Conservation (phyloP, 1,140 invertebrate genomes). For the Myzus persicae region DNA sequence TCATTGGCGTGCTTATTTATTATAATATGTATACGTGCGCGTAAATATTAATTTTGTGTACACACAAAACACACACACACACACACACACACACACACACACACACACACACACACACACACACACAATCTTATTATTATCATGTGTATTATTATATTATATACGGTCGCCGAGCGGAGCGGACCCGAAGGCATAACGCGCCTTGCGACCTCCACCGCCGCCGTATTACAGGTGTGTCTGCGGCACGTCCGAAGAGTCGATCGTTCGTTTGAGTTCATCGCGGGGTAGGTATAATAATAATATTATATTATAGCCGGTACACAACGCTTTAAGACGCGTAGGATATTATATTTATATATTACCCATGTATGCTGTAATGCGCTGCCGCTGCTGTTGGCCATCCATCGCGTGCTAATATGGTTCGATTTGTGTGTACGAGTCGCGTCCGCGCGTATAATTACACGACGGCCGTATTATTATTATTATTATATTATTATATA, state of each 20-base stretch:
- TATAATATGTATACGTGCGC: not conserved
- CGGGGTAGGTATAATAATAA: not conserved
- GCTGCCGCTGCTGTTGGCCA: not conserved
- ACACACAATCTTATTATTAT: not conserved
- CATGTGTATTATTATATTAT: not conserved
- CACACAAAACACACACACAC: not conserved
- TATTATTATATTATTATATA: not conserved
- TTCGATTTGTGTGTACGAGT: constrained; percentile 40
- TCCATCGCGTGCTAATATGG: constrained; percentile 51
- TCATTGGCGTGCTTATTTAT: not conserved
- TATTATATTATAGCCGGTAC: not conserved
- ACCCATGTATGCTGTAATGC: not conserved
- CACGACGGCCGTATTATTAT: not conserved
- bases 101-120: not conserved
- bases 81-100: not conserved
- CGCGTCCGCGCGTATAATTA: constrained; percentile 44
- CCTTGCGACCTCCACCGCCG: not conserved
- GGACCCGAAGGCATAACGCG: not conserved
- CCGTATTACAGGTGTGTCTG: constrained; percentile 34
- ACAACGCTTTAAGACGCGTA: not conserved
- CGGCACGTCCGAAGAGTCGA: not conserved
- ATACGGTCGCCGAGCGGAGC: not conserved
- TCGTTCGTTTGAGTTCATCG: not conserved
- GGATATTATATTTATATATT: not conserved
- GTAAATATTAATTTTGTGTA: constrained; percentile 22